Conservation (phyloP, 2,888 invertebrate genomes). For the Bugula neritina region DNA sequence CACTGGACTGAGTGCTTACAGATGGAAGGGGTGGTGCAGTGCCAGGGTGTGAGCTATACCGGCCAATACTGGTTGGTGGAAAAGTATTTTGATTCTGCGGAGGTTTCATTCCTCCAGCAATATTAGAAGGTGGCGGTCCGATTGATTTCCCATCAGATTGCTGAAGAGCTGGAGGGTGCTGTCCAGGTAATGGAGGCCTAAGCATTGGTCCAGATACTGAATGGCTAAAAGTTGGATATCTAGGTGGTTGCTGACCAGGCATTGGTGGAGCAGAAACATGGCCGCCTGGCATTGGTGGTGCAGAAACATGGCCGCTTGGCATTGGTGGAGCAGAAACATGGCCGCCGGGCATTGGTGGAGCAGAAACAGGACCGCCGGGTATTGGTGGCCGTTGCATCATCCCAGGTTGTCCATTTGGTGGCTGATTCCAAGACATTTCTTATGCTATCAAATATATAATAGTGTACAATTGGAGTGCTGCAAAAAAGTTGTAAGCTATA, state of each 20-base stretch:
- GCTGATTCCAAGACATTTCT: constrained; percentile 16
- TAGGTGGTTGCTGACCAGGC: background rate
- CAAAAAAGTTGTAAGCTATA: no score
- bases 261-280: background rate
- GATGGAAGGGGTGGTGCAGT: background rate
- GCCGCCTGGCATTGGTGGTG: background rate
- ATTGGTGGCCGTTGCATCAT: constrained; percentile 18
- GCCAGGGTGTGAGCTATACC: background rate
- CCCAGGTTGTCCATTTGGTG: constrained; percentile 19
- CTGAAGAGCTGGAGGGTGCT: background rate
- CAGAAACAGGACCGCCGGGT: background rate
- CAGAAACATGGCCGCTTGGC: background rate
- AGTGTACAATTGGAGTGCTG: no score
- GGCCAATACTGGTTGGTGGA: background rate
- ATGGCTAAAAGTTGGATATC: background rate
- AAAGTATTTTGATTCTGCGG: background rate
- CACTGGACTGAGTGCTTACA: background rate
- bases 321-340: background rate
- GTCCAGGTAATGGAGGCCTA: background rate
- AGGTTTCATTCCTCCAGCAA: background rate
- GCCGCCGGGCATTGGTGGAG: background rate
- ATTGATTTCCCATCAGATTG: no score
- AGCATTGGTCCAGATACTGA: background rate
- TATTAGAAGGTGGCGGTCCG: background rate
- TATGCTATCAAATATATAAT: background rate